A percentile compares a stretch with the other conserved stretches of the same genome.
Conservation (phyloP, 2,888 invertebrate genomes). For the Sicus ferrugineus region DNA sequence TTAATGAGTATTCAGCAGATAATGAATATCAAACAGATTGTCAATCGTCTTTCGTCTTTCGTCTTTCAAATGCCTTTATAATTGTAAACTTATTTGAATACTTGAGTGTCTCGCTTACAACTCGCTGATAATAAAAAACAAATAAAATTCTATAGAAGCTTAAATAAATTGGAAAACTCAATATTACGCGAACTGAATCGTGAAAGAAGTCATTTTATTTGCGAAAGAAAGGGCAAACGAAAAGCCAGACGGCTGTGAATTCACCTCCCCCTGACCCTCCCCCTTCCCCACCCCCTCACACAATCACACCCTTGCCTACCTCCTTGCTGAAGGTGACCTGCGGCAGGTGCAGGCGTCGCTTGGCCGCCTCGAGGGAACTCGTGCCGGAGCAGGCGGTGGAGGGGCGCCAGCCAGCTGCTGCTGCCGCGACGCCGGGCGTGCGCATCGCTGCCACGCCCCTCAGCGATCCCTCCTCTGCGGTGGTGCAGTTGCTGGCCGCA, state of each 20-base stretch:
- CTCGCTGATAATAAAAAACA: too few relatives aligned
- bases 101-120: too few relatives aligned
- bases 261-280: background rate
- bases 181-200: too few relatives aligned
- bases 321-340: slow-evolving; percentile 89
- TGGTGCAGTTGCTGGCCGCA: slow-evolving; percentile 19
- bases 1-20: too few relatives aligned
- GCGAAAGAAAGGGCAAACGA: background rate
- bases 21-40: too few relatives aligned
- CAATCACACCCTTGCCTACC: slow-evolving; percentile 81
- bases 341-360: slow-evolving; percentile 75
- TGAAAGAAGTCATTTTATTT: slow-evolving; percentile 35
- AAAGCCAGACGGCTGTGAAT: background rate
- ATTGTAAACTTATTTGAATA: too few relatives aligned
- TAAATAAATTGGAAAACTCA: too few relatives aligned
- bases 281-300: background rate
- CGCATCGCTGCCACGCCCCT: slow-evolving; percentile 21
- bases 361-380: slow-evolving; percentile 70
- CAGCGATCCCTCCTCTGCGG: background rate
- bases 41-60: too few relatives aligned
- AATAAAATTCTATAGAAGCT: too few relatives aligned
- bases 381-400: slow-evolving; percentile 75
- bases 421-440: slow-evolving; percentile 26
- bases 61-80: too few relatives aligned
- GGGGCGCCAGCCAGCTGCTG: slow-evolving; percentile 66